Evolutionary conservation across 2,113 vertebrate genomes (phyloP).

Genomic region (Henicopernis longicauda): DNA sequence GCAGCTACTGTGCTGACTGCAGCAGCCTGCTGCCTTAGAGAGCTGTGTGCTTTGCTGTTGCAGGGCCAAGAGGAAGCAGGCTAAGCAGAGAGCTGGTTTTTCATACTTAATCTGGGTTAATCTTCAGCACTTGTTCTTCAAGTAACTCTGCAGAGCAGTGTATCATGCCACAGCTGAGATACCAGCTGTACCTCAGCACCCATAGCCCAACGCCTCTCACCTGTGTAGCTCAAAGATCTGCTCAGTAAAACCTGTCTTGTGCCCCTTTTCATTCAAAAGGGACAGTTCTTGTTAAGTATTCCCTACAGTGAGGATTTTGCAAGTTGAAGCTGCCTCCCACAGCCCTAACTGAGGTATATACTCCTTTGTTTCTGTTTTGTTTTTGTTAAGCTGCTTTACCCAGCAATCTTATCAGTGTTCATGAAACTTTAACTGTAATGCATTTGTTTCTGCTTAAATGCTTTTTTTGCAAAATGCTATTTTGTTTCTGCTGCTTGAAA

Average conservation of each 20-base stretch:
- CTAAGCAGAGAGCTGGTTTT: not conserved
- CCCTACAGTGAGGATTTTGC: not conserved
- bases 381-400: not conserved
- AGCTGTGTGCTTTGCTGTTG: not conserved
- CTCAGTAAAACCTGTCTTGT: not conserved
- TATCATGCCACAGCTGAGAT: not conserved
- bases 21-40: not conserved
- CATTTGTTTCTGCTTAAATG: conserved; percentile 43
- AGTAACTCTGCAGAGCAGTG: not conserved
- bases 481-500: conserved; percentile 47
- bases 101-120: not conserved
- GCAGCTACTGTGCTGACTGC: not conserved
- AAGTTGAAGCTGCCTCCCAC: not conserved
- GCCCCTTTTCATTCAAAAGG: not conserved
- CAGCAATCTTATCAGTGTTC: not conserved
- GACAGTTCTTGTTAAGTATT: not conserved
- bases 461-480: conserved; percentile 10
- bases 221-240: not conserved
- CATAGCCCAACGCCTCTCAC: not conserved
- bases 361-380: not conserved
- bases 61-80: not conserved
- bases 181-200: not conserved
- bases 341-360: not conserved
- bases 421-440: conserved; percentile 32
- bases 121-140: not conserved